phyloP scores from a whole-genome alignment of 2,888 invertebrate genomes.

The Chrysodeixis includens region DNA sequence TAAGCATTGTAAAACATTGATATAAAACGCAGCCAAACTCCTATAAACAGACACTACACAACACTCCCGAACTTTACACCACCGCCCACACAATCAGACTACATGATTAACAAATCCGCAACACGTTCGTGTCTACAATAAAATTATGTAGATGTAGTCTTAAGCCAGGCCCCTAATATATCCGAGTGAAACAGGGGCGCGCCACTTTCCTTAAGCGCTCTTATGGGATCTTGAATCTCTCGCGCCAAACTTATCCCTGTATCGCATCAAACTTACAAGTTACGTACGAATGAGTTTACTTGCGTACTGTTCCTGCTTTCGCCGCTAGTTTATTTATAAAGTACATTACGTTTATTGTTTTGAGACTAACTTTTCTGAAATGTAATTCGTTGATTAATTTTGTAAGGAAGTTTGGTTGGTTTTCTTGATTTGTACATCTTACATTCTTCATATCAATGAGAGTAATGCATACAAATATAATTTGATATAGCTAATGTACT shows the following conservation, averaged over 20 bases:
- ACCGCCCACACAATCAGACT: neutral
- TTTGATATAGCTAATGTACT: too few species aligned
- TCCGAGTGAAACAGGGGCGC: constrained; percentile 60
- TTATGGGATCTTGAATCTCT: constrained; percentile 69
- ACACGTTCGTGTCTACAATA: constrained; percentile 32
- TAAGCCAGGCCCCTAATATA: constrained; percentile 53
- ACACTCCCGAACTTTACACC: neutral
- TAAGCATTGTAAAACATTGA: too few species aligned
- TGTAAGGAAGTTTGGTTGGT: neutral
- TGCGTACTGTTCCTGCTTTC: constrained; percentile 22
- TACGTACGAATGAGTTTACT: constrained; percentile 63
- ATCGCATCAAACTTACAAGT: constrained; percentile 68
- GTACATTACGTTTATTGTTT: constrained; percentile 22
- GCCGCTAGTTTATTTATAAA: constrained; percentile 29
- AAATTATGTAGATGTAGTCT: constrained; percentile 53
- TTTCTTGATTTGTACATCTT: neutral
- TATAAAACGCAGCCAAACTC: neutral
- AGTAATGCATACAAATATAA: too few species aligned
- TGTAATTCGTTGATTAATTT: neutral
- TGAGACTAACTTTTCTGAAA: neutral
- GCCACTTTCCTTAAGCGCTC: constrained; percentile 67
- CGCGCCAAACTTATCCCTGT: constrained; percentile 68
- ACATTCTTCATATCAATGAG: too few species aligned
- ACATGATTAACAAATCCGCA: constrained; percentile 49
- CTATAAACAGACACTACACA: neutral